Base-by-base conservation (phyloP, 2,797 vertebrate species). In the Alectoris magna region DNA sequence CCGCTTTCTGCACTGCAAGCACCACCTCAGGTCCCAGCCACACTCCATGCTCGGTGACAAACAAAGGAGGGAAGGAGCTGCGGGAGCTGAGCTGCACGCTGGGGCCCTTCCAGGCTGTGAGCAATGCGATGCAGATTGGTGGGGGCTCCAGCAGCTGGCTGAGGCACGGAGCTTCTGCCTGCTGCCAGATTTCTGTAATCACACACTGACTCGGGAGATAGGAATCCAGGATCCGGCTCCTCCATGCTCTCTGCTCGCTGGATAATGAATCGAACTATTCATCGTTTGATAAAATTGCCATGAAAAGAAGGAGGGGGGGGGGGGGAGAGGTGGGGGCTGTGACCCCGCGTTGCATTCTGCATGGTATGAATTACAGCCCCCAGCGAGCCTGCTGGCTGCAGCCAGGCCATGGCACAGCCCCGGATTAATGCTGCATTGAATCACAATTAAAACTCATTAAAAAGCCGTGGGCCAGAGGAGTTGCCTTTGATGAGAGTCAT, bases 241-340 rank as follows among this genome's bases (percentile, higher is more conserved):
- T 78, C 6, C 3, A 12, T 43, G 81, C 77, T 29, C 69, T n/a
- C 77, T 29, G 48, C 56, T 31, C 15, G 66, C 82, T 7, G 44
- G 46, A 38, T 44, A 59, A 91, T 96, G 96, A 96, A 96, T 92
- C 26, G 87, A 29, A 58, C 91, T 16, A 92, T 96, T 96, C 94
- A 96, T 8, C 85, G 41, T 53, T 72, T 31, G 91, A 91, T 92
- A 90, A 71, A 68, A 96, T 91, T 93, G 66, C 93, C 95, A 79
- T 58, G 90, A 60, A 75, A 75, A 93, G 87, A 17, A 79, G 87
- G 14, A 48, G 88, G 55, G 27, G 46, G 26, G 79, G 59, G 17
- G 39, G 39, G 39, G 39, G 34, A 34, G 34, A 41, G 58, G 39
- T 69, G 6, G 31, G 14, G 26, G 51, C 17, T 11, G 29, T 1